Conservation (phyloP, 2,888 invertebrate genomes). For the Cancer borealis region DNA sequence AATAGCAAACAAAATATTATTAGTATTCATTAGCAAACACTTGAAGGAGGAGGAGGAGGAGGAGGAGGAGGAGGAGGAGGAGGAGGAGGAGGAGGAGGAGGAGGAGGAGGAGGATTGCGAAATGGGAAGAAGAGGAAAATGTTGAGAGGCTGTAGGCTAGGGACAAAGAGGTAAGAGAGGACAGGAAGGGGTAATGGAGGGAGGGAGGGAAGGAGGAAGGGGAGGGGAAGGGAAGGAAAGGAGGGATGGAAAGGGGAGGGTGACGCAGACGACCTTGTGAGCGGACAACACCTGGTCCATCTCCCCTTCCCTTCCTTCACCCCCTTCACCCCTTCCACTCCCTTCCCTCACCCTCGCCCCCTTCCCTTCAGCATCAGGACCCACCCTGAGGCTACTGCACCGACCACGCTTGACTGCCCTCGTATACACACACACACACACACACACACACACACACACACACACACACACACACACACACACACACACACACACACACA, state of each 20-base stretch:
- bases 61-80: slow-evolving; percentile 28
- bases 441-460: neutral
- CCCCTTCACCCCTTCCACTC: neutral
- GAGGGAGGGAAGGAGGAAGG: neutral
- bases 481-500: slow-evolving; percentile 32
- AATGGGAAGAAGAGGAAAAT: neutral
- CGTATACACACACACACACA: neutral
- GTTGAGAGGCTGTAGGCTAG: neutral
- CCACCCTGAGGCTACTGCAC: neutral
- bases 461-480: slow-evolving; percentile 27
- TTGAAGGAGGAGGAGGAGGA: neutral
- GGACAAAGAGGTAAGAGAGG: neutral
- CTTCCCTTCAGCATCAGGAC: slow-evolving; percentile 16
- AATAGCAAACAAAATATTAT: neutral
- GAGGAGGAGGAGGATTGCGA: neutral
- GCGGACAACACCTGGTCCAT: slow-evolving; percentile 22
- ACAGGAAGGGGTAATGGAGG: neutral
- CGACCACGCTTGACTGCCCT: slow-evolving; percentile 22
- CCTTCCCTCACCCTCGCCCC: neutral
- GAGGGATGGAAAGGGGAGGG: neutral
- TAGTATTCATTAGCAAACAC: neutral
- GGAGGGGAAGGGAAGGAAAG: neutral
- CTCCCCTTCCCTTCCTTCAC: neutral
- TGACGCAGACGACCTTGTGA: slow-evolving; percentile 9
- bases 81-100: slow-evolving; percentile 7